Percentiles rank a stretch among this genome's conserved stretches.
phyloP scores from a whole-genome alignment of 2,888 invertebrate genomes.

The Deilephila porcellus region DNA sequence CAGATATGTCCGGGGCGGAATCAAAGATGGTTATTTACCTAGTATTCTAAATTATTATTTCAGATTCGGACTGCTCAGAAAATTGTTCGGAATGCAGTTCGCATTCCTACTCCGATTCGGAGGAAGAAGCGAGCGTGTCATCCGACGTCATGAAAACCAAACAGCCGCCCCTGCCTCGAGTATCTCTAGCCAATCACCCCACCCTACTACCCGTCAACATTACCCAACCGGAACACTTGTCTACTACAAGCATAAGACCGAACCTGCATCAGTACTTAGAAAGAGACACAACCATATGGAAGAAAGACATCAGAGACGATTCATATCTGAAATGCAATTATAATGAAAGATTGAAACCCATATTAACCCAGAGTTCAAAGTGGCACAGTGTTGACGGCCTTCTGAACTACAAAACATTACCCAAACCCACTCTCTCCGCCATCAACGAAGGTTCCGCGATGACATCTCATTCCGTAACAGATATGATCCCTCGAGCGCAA shows the following conservation, averaged over 20 bases:
- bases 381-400: constrained; percentile 68
- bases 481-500: constrained; percentile 56
- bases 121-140: constrained; percentile 57
- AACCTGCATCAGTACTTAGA: constrained; percentile 77
- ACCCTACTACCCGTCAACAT: constrained; percentile 66
- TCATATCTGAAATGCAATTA: constrained; percentile 45
- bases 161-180: constrained; percentile 65
- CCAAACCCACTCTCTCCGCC: constrained; percentile 47
- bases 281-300: constrained; percentile 76
- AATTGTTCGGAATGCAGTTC: constrained; percentile 88
- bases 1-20: no score
- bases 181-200: constrained; percentile 51
- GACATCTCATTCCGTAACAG: constrained; percentile 47
- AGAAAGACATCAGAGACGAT: constrained; percentile 59
- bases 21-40: no score
- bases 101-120: constrained; percentile 63
- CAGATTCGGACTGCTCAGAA: constrained; percentile 89
- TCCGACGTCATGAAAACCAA: constrained; percentile 57
- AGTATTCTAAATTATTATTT: constrained; percentile 37
- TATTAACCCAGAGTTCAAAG: constrained; percentile 54
- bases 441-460: constrained; percentile 49
- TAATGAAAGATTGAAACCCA: constrained; percentile 56
- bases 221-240: constrained; percentile 58
- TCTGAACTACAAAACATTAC: constrained; percentile 42
- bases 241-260: constrained; percentile 71